phyloP scores from a whole-genome alignment of 92 coral and sea anemone genomes.

The Parazoanthus swiftii region DNA sequence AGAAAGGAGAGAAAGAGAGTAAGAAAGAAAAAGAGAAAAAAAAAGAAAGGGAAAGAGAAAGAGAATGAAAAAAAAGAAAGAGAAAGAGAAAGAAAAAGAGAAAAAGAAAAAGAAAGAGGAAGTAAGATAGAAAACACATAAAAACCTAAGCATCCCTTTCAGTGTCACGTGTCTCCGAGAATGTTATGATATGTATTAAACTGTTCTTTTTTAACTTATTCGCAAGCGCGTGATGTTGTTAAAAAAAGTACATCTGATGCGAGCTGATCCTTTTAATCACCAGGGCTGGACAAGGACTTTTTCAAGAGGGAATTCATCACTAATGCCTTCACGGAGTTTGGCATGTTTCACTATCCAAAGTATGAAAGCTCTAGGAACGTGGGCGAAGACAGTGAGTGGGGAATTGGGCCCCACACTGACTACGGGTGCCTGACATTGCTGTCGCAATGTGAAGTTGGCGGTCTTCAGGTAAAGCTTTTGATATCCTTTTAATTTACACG shows the following conservation, averaged over 20 bases:
- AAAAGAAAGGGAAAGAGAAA: too few relatives aligned
- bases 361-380: conserved; percentile 3
- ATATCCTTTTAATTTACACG: not conserved
- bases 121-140: too few relatives aligned
- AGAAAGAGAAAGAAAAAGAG: too few relatives aligned
- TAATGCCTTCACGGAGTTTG: conserved; percentile 42
- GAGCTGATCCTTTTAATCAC: not conserved
- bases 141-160: too few relatives aligned
- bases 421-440: conserved; percentile 34
- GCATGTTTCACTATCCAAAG: conserved; percentile 35
- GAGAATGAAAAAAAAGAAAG: too few relatives aligned
- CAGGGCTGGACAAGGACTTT: conserved; percentile 26
- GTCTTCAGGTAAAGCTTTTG: conserved; percentile 16
- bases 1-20: too few relatives aligned
- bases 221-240: not conserved
- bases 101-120: too few relatives aligned
- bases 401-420: conserved; percentile 35
- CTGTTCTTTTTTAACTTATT: not conserved
- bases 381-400: conserved; percentile 38
- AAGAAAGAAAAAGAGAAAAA: too few relatives aligned
- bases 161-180: too few relatives aligned
- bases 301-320: conserved; percentile 27
- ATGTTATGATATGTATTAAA: too few relatives aligned
- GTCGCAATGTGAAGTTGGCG: conserved; percentile 33
- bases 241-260: not conserved